Evolutionary conservation across 2,888 invertebrate genomes (phyloP), one percentile per base, ranked within the genome.

Genomic region (Napeogenes inachia): DNA sequence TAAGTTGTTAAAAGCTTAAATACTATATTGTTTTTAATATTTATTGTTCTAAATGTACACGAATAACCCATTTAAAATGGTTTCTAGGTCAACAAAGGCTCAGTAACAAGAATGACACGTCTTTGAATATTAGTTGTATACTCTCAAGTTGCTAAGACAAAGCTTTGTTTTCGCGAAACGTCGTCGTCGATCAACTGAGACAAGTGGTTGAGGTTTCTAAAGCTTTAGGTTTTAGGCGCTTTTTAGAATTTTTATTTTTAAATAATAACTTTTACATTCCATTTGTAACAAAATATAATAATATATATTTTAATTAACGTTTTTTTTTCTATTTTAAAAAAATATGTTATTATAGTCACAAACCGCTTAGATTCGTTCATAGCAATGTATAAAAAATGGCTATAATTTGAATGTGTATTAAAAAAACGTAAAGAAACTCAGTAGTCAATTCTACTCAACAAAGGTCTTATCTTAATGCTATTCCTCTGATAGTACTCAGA

Each of bases 381-480:
- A 6, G 3, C 6, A 35, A 5, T 35, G 35, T 5, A 35, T 35
- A 35, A 35, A 2, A 5, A 35, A 5, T 35, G 6, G 4, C 6
- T 2, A 35, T 35, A 2, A 5, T 35, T 35, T 4, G 4, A 2
- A 35, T 5, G 6, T 35, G 3, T 35, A 35, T 35, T 35, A 35
- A 35, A 35, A 35, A 6, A 35, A 35, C 35, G 35, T 35, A 35
- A 54, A 59, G 47, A 56, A 59, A 70, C 66, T 62, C 55, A 42
- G 59, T 69, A 68, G 72, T 70, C 68, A 75, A 76, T 76, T 71
- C 71, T 64, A 70, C 71, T 73, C 73, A 73, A 65, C 64, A 62
- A 73, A 73, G 69, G 68, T 70, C 71, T 76, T 80, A 76, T 80
- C 73, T 73, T 73, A 76, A 73, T 76, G 69, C 73, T 76, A 75